Evolutionary conservation across 30 jellyfish, hydroid and myxozoan genomes (phyloP), one percentile per base, ranked within the genome.

Genomic region (Cassiopea andromeda): DNA sequence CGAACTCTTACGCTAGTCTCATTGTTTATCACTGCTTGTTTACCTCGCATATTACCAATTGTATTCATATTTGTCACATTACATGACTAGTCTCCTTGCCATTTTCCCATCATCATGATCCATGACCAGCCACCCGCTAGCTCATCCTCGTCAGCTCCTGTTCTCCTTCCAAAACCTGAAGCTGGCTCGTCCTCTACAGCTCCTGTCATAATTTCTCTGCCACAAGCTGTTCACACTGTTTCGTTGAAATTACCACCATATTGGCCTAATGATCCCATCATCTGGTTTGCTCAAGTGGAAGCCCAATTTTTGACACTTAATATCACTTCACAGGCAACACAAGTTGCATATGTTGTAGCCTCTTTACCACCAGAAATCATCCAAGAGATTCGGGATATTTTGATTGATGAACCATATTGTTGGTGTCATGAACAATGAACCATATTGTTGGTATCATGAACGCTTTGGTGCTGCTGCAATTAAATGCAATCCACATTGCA

Each of bases 231-330:
- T 46, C 43, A 46, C 19, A 47, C 81, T 44, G 78, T 64, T 45
- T 43, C 69, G 0, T 19, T 81, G 77, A 81, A 81, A 66, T 46
- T 81, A 14, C 90, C 81, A 16, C 90, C 90, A 27, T 81, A 3
- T 73, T 81, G 90, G 90, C 90, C 90, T 59, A 81, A 81, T 46
- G 81, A 81, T 38, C 90, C 90, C 38, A 43, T 54, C 5, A 81
- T 81, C 69, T 82, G 90, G 90, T 82, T 82, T 47, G 82, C 69
- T 12, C 90, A 82, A 68, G 75, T 82, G 10, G 90, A 82, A 60
- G 72, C 82, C 68, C 90, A 82, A 46, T 82, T 82, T 45, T 49
- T 3, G 4, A 82, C 82, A 13, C 90, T 82, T 68, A 44, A 27
- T n/a, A 43, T 82, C 70, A 82, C 82, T 14, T 64, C 82, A 1